Evolutionary conservation across 1,140 invertebrate species (phyloP), one percentile per base, ranked within the genome.

Genomic region (Bombus huntii): DNA sequence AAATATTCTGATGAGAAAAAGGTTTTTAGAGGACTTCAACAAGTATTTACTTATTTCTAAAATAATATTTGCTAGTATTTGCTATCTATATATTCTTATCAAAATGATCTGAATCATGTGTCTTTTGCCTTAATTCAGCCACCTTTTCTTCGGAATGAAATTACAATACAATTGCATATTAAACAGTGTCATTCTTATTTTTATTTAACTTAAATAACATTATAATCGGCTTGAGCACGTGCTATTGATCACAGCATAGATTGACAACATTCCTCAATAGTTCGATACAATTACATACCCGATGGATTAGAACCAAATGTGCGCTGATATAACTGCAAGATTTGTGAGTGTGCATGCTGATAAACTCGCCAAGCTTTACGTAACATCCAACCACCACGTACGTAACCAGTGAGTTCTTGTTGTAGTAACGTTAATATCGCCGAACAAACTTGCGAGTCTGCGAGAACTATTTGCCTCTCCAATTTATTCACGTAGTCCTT

Each of bases 281-380:
- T 66, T n/a, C 8, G 1, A 53, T 28, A 34, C 34, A 39, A 74
- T 87, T 62, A 78, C 84, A 62, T 86, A 94, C 93, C 93, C 12
- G 91, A 92, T 12, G 93, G 92, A 88, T 79, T 91, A 37, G 77
- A 89, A 71, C 93, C 94, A 83, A 95, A 95, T 25, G 93, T 93
- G 85, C 94, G 94, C 59, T 94, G 92, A 87, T 97, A 96, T 1
- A 97, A 85, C 39, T 95, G 92, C 3, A 95, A 92, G 70, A 97
- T 95, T 87, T 97, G 96, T 75, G 95, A 96, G 88, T 97, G 97
- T 18, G 96, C 96, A 91, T 96, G 96, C 81, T 97, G 97, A 92
- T 98, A 98, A 83, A 97, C 95, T 91, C 97, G 97, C 97, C 97
- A 98, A 0, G 97, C 97, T 93, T 97, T 97, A 22, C 97, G 93